These are phyloP conservation scores for Ophraella communa DNA, from an alignment of 2,888 invertebrate species.

Conservation along the genomic window DNA sequence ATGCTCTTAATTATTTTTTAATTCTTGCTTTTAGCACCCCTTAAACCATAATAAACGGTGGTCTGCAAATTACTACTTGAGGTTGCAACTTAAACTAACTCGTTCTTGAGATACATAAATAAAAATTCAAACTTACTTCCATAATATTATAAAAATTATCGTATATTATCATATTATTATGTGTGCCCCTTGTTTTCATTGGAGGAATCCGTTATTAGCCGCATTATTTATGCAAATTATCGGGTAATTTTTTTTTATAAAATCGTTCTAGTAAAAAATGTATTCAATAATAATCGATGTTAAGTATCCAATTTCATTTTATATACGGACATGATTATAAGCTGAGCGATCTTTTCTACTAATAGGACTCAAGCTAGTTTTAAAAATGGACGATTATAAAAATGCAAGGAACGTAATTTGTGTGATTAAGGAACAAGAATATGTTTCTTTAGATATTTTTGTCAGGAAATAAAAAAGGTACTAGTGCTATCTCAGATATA, in stretches of 20 bases:
- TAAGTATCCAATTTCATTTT: conserved; percentile 34
- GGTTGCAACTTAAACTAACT: neutral
- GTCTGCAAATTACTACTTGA: conserved; percentile 6
- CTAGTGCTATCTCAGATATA: too few species aligned
- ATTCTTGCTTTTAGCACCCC: conserved; percentile 23
- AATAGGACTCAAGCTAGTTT: neutral
- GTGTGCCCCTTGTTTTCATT: conserved; percentile 33
- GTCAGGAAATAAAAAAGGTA: too few species aligned
- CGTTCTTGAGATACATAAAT: too few species aligned
- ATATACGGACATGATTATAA: conserved; percentile 28
- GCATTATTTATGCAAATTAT: conserved; percentile 40
- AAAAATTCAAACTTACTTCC: too few species aligned
- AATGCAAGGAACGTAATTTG: neutral
- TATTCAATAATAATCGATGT: conserved; percentile 37
- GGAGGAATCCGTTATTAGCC: conserved; percentile 34
- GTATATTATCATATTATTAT: conserved; percentile 33
- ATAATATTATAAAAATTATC: conserved; percentile 25
- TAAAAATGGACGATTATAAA: neutral
- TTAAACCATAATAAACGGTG: too few species aligned
- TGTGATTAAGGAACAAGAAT: too few species aligned
- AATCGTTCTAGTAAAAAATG: conserved; percentile 33
- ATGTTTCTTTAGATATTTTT: too few species aligned
- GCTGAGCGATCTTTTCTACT: neutral
- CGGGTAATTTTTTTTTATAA: conserved; percentile 29
- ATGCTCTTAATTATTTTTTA: conserved; percentile 41